phyloP scores from a whole-genome alignment of 2,797 vertebrate species.

The Phrynocephalus forsythii region DNA sequence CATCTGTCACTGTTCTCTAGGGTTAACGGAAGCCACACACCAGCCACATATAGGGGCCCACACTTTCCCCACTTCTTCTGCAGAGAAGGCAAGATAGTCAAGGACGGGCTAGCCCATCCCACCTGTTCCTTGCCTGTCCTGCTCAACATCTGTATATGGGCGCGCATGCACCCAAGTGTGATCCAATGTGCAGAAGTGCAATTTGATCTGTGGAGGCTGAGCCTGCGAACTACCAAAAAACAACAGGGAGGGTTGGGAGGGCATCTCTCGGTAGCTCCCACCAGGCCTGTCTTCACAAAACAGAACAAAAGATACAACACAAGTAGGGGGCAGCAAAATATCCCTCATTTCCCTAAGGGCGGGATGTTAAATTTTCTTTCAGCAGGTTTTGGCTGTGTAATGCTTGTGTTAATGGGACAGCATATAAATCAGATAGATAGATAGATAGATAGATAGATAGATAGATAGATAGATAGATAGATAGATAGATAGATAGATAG shows the following conservation, averaged over 20 bases:
- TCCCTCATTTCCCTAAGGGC: neutral
- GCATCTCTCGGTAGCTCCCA: neutral
- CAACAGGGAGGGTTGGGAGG: neutral
- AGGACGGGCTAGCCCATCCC: neutral
- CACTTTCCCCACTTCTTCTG: too few relatives aligned
- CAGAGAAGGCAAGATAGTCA: too few relatives aligned
- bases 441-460: too few relatives aligned
- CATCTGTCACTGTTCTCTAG: neutral
- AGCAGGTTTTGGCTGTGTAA: neutral
- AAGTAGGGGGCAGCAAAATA: neutral
- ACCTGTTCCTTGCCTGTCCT: neutral
- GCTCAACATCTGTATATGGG: neutral
- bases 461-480: too few relatives aligned
- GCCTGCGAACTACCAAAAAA: neutral
- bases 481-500: too few relatives aligned
- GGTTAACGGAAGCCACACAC: neutral
- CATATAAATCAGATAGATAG: too few relatives aligned
- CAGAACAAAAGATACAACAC: neutral
- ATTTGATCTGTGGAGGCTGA: neutral
- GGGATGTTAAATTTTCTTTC: neutral
- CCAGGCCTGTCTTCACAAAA: neutral
- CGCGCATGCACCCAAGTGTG: neutral
- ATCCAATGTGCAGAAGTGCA: too few relatives aligned
- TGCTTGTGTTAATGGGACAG: too few relatives aligned
- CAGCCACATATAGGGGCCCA: too few relatives aligned